Base-by-base conservation (phyloP, 2,888 invertebrate genomes). In the Sinohyriopsis cumingii region DNA sequence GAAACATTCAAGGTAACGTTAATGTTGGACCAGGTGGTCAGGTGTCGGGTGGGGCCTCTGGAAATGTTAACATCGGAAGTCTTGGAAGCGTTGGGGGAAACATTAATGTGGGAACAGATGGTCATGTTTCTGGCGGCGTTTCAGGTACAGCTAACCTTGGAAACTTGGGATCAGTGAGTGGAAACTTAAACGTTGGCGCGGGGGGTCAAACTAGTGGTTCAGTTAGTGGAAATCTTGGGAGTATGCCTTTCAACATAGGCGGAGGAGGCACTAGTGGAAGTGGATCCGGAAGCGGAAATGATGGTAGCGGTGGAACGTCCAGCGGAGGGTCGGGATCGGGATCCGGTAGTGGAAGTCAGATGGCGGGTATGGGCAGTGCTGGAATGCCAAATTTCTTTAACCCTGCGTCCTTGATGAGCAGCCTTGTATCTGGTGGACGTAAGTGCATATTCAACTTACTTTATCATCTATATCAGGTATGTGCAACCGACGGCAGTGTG, bases 321-420 rank as follows among this genome's bases (percentile, higher is more conserved):
- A 56, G 57, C 9, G 22, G 57, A 20, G 57, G 12, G 22, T 20
- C 57, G 57, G 19, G 53, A 7, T 63, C 65, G 20, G 67, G 61
- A 12, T 67, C 60, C 24, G 67, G 67, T 33, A 33, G 28, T 7
- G 28, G 28, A 33, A 33, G 28, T 33, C 28, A 33, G 28, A 33
- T 33, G 28, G 28, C 28, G 28, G 28, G 28, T 33, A 33, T 33
- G 24, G 63, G 63, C 59, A 28, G 15, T 22, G 57, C 25, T n/a
- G 45, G 59, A 56, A 55, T 65, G 25, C 68, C 68, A 9, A 66
- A 72, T 60, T 15, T 72, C 25, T 68, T 72, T 28, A 65, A 72
- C 55, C 72, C 72, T 28, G 68, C 68, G 1, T 28, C 62, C 59
- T 63, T 72, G 72, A 69, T 69, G 68, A 33, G 62, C 18, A 55